A percentile compares a stretch with the other conserved stretches of the same genome.
phyloP scores from a whole-genome alignment of 2,113 vertebrate genomes.

The Plestiodon gilberti region DNA sequence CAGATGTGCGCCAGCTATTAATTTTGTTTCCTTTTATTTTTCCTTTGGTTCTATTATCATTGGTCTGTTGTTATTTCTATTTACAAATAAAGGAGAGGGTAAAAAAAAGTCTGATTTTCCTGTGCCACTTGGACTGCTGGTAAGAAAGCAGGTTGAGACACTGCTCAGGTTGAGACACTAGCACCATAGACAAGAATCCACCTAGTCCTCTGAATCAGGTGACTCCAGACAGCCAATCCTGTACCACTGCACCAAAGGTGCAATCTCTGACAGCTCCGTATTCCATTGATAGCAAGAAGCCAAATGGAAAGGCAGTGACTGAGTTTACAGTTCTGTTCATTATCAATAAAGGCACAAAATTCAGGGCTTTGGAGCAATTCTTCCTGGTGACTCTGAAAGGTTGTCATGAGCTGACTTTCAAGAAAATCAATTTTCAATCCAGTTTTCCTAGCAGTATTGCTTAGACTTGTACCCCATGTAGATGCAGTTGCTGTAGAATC shows the following conservation, averaged over 20 bases:
- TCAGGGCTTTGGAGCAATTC: slow-evolving; percentile 32
- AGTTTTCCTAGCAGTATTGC: slow-evolving; percentile 8
- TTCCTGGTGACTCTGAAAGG: slow-evolving; percentile 27
- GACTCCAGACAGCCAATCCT: neutral
- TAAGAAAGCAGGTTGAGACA: neutral
- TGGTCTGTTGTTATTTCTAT: no score
- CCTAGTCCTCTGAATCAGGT: neutral
- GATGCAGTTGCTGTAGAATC: neutral
- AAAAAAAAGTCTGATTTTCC: no score
- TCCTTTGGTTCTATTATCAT: neutral
- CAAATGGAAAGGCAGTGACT: neutral
- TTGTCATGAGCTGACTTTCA: slow-evolving; percentile 46
- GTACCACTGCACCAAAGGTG: no score
- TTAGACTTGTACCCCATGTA: neutral
- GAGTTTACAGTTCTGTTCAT: slow-evolving; percentile 43
- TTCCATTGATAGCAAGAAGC: slow-evolving; percentile 37
- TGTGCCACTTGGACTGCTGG: neutral
- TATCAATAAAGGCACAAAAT: slow-evolving; percentile 39
- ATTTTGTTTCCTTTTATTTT: no score
- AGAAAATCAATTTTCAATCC: slow-evolving; percentile 45
- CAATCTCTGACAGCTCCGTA: neutral
- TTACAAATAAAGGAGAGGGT: no score
- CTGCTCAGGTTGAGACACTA: neutral
- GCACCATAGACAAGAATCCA: neutral
- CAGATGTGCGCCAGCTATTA: no score